Evolutionary conservation across 1,140 invertebrate genomes (phyloP).

Genomic region (Lutraria rhynchaena): DNA sequence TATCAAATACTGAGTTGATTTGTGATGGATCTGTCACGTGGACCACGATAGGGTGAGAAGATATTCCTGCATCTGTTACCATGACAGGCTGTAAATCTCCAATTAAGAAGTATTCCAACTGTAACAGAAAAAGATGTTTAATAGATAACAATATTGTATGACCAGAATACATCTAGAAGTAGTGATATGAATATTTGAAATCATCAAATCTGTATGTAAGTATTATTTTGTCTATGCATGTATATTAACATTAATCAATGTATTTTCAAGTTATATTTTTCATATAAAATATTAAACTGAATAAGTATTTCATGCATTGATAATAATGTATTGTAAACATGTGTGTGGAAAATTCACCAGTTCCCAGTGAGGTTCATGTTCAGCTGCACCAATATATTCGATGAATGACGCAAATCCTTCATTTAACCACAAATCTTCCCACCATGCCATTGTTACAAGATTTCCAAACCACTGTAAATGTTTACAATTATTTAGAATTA

Average conservation of each 20-base stretch:
- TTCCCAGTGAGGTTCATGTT: constrained; percentile 91
- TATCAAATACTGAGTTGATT: constrained; percentile 77
- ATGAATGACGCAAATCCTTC: constrained; percentile 93
- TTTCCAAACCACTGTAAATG: constrained; percentile 92
- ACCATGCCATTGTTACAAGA: constrained; percentile 93
- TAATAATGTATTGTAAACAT: too few species aligned
- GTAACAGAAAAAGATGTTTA: constrained; percentile 17
- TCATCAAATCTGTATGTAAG: too few species aligned
- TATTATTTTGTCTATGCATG: neutral
- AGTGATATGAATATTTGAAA: too few species aligned
- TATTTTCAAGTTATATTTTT: too few species aligned
- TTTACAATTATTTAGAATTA: too few species aligned
- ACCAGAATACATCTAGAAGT: too few species aligned
- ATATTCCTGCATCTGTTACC: constrained; percentile 67
- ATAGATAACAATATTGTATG: too few species aligned
- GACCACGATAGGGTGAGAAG: constrained; percentile 75
- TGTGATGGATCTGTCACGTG: constrained; percentile 70
- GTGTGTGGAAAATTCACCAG: constrained; percentile 83
- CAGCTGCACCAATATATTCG: constrained; percentile 85
- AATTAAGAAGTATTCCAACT: constrained; percentile 77
- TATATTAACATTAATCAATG: too few species aligned
- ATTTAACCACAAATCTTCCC: constrained; percentile 94
- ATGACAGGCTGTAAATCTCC: constrained; percentile 73
- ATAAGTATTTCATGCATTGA: too few species aligned
- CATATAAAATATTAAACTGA: too few species aligned